These are phyloP conservation scores for Lepidurus apus DNA, from an alignment of 1,140 invertebrate species.

Conservation along the genomic window DNA sequence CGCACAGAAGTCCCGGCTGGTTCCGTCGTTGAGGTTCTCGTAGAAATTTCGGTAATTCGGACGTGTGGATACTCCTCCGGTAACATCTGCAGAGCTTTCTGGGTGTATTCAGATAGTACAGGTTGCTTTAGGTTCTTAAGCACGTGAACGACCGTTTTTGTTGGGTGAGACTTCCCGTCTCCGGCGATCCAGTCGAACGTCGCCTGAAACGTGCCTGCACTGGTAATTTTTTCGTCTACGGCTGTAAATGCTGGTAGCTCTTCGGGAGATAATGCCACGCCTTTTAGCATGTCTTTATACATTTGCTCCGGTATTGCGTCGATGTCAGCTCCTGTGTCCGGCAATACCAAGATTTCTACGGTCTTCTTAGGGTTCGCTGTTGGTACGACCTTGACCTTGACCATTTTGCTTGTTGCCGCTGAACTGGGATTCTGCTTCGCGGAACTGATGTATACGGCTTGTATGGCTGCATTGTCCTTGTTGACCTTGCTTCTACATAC, in stretches of 20 bases:
- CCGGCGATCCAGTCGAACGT: no score
- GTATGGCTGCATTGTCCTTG: no score
- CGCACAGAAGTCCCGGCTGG: neutral
- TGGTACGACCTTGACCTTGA: neutral
- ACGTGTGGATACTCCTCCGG: neutral
- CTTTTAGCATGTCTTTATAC: no score
- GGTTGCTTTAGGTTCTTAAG: neutral
- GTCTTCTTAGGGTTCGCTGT: no score
- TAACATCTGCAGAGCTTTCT: constrained; percentile 23
- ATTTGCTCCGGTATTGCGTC: no score
- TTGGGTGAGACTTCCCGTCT: neutral
- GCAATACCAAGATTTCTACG: no score
- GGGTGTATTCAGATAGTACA: neutral
- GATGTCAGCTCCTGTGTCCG: no score
- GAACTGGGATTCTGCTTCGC: constrained; percentile 5
- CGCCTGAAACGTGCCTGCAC: no score
- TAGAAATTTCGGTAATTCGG: neutral
- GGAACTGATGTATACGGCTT: neutral
- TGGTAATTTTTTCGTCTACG: no score
- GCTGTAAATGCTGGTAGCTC: no score
- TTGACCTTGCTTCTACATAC: no score
- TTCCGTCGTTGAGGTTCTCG: neutral
- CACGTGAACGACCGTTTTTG: neutral
- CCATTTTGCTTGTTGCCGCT: constrained; percentile 1
- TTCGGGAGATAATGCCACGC: no score